phyloP scores from a whole-genome alignment of 1,140 invertebrate genomes.

The Philotrypesis tridentata region DNA sequence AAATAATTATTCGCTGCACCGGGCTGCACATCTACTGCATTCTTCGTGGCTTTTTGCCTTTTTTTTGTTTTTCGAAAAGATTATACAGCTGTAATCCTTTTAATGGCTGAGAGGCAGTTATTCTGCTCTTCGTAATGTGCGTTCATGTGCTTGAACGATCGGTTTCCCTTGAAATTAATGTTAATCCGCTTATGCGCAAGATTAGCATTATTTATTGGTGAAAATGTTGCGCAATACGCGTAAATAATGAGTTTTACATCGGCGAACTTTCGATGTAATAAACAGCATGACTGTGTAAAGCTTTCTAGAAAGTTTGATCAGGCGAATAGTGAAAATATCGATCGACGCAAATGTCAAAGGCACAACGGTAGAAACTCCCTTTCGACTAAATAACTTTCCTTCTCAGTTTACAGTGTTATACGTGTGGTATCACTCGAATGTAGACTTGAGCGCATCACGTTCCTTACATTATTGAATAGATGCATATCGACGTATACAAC shows the following conservation, averaged over 20 bases:
- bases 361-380: neutral
- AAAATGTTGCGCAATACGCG: neutral
- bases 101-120: neutral
- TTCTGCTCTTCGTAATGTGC: neutral
- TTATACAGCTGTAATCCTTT: constrained; percentile 4
- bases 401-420: neutral
- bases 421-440: neutral
- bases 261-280: neutral
- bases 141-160: neutral
- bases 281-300: no score
- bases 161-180: neutral
- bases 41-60: neutral
- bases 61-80: neutral
- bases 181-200: neutral
- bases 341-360: neutral
- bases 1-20: constrained; percentile 27
- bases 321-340: neutral
- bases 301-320: no score
- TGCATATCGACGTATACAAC: no score
- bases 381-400: neutral
- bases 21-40: neutral
- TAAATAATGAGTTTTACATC: neutral
- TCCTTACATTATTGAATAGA: neutral
- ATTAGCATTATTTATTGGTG: neutral
- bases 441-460: neutral